These are phyloP conservation scores for Sesia bembeciformis DNA, from an alignment of 2,888 invertebrate species.

Conservation along the genomic window DNA sequence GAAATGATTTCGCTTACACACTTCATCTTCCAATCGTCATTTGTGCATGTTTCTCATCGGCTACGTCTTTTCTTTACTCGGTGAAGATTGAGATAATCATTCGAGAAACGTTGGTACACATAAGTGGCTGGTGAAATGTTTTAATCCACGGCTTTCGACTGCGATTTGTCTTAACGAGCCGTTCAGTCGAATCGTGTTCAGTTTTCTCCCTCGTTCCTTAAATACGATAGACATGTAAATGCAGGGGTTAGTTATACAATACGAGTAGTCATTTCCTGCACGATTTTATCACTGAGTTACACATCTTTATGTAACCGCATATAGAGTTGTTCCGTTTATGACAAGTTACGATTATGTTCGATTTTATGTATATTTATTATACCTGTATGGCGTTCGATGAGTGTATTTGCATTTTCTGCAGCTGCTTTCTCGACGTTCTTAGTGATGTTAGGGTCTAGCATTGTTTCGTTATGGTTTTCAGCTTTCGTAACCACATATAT, in stretches of 20 bases:
- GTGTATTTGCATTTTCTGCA: background rate
- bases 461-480: background rate
- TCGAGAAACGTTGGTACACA: background rate
- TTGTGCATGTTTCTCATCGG: too few species aligned
- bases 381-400: background rate
- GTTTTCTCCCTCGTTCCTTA: conserved; percentile 13
- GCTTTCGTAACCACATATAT: too few species aligned
- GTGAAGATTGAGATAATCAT: too few species aligned
- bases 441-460: background rate
- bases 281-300: conserved; percentile 8
- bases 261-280: conserved; percentile 21
- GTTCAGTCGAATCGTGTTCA: conserved; percentile 13
- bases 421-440: background rate
- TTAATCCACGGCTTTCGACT: conserved; percentile 25
- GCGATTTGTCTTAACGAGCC: conserved; percentile 29
- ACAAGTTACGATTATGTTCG: background rate
- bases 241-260: conserved; percentile 13
- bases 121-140: conserved; percentile 17
- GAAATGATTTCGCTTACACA: too few species aligned
- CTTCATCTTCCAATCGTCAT: too few species aligned
- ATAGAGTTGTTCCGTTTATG: background rate
- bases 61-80: too few species aligned
- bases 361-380: background rate
- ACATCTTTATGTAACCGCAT: background rate
- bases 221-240: conserved; percentile 38